Conservation (phyloP, 2,797 vertebrate genomes). For the Clarias fuscus region DNA sequence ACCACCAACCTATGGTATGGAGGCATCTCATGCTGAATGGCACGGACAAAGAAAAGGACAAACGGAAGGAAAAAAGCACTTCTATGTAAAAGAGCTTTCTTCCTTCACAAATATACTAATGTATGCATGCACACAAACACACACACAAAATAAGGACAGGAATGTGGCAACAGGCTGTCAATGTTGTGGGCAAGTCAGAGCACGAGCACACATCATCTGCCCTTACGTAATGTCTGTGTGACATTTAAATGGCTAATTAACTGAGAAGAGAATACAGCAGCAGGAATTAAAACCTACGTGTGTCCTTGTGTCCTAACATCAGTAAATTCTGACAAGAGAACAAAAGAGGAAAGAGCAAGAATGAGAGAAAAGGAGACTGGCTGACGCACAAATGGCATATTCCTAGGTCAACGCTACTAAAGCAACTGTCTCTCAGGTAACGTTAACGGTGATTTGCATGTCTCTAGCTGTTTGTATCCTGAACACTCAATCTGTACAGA, state of each 20-base stretch:
- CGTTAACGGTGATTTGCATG: slow-evolving; percentile 28
- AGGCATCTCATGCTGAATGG: background rate
- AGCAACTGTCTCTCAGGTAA: slow-evolving; percentile 43
- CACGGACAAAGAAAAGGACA: background rate
- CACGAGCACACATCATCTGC: slow-evolving; percentile 18
- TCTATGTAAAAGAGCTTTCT: background rate
- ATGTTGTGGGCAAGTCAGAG: slow-evolving; percentile 20
- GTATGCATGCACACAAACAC: background rate
- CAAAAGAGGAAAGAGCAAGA: background rate
- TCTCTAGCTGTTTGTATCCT: slow-evolving; percentile 17
- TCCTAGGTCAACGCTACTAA: slow-evolving; percentile 28
- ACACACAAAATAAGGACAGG: slow-evolving; percentile 13
- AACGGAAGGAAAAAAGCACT: background rate
- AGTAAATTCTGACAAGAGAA: slow-evolving; percentile 3
- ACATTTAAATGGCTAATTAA: slow-evolving; percentile 14
- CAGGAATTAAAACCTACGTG: background rate
- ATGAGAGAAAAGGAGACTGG: background rate
- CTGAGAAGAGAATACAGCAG: background rate
- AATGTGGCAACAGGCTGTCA: slow-evolving; percentile 41
- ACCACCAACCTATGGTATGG: background rate
- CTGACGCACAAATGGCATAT: slow-evolving; percentile 14
- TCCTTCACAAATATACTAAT: background rate
- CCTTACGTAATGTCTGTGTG: slow-evolving; percentile 14
- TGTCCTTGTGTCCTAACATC: background rate
- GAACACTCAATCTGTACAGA: slow-evolving; percentile 14